These are phyloP conservation scores for Protobothrops mucrosquamatus DNA, from an alignment of 2,113 vertebrate genomes.

Conservation along the genomic window DNA sequence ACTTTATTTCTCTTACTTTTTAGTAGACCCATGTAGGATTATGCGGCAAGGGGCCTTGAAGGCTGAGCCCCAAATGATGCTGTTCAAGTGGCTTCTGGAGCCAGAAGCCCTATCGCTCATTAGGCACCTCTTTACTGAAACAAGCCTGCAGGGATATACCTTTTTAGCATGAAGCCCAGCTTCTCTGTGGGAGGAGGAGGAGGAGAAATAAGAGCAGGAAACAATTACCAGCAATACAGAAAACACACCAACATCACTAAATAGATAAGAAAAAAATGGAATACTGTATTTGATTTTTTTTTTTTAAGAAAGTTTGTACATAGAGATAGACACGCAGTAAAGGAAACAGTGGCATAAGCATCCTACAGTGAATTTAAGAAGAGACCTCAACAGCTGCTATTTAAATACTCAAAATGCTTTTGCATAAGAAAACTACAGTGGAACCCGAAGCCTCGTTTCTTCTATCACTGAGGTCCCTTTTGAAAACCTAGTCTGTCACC, in stretches of 20 bases:
- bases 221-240: conserved; percentile 35
- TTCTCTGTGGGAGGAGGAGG: neutral
- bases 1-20: neutral
- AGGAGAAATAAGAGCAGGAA: neutral
- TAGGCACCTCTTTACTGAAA: neutral
- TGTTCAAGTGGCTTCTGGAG: neutral
- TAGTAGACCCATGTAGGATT: neutral
- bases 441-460: conserved; percentile 69
- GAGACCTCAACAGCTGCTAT: conserved; percentile 76
- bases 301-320: conserved; percentile 89
- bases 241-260: conserved; percentile 74
- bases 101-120: neutral
- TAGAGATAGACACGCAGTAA: conserved; percentile 90
- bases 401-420: conserved; percentile 82
- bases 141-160: neutral
- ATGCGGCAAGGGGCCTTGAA: neutral
- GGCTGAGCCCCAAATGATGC: neutral
- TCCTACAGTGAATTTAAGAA: conserved; percentile 80
- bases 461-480: conserved; percentile 66
- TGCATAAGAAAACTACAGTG: conserved; percentile 85
- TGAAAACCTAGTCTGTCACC: conserved; percentile 71
- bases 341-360: conserved; percentile 88
- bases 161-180: neutral
- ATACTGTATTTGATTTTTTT: conserved; percentile 91
- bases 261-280: conserved; percentile 85